Percentiles rank a stretch among this genome's conserved stretches.
Evolutionary conservation across 2,797 vertebrate genomes (phyloP).

Genomic region (Todus mexicanus): DNA sequence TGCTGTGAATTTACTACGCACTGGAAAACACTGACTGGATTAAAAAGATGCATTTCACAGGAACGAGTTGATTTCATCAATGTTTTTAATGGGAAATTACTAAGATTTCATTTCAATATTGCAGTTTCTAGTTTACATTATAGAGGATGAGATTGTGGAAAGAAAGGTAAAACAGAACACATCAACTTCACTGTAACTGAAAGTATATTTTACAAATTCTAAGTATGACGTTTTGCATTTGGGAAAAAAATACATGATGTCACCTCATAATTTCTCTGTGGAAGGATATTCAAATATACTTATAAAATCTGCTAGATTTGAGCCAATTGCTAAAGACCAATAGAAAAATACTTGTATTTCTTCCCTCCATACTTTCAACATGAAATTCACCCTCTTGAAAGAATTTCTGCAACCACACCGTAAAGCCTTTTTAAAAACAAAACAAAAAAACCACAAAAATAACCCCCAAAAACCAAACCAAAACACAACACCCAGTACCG

Average conservation of each 20-base stretch:
- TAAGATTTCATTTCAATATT: not conserved
- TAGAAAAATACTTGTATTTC: not conserved
- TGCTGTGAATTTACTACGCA: not conserved
- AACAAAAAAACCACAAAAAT: not conserved
- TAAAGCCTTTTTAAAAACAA: not conserved
- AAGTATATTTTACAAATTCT: too few relatives aligned
- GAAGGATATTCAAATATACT: not conserved
- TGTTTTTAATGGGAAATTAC: constrained; percentile 50
- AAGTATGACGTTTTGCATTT: not conserved
- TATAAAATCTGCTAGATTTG: not conserved
- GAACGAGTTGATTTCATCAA: constrained; percentile 47
- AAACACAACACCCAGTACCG: not conserved
- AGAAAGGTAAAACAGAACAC: not conserved
- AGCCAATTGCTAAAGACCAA: not conserved
- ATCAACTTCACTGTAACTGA: not conserved
- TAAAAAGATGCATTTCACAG: constrained; percentile 42
- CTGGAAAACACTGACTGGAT: constrained; percentile 3
- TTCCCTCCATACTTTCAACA: not conserved
- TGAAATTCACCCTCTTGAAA: not conserved
- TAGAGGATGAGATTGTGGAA: not conserved
- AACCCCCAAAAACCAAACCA: not conserved
- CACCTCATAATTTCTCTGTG: not conserved
- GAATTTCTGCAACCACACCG: not conserved
- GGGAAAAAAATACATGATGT: not conserved
- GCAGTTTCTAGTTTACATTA: not conserved